Evolutionary conservation across 2,888 invertebrate genomes (phyloP).

Genomic region (Chirona hameri): DNA sequence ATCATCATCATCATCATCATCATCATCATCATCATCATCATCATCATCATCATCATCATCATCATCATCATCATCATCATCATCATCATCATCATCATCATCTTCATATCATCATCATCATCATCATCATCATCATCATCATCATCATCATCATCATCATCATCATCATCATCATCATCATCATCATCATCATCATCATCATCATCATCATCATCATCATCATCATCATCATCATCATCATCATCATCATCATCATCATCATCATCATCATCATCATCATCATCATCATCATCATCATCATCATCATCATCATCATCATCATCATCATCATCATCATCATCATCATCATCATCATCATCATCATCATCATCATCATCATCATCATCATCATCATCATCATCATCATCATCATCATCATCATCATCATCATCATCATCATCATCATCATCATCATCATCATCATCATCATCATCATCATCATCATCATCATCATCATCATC

Average conservation of each 20-base stretch:
- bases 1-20: not conserved
- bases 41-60: not conserved
- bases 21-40: not conserved
- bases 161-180: not conserved
- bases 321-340: not conserved
- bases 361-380: not conserved
- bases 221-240: not conserved
- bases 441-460: not conserved
- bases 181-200: not conserved
- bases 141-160: not conserved
- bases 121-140: not conserved
- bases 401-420: not conserved
- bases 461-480: not conserved
- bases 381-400: not conserved
- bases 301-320: not conserved
- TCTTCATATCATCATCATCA: no score
- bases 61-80: not conserved
- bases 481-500: not conserved
- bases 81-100: no score
- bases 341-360: not conserved
- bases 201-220: not conserved
- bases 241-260: not conserved
- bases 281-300: not conserved
- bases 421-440: not conserved
- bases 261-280: not conserved